Conservation (phyloP, 2,113 vertebrate species). For the Rhineura floridana region DNA sequence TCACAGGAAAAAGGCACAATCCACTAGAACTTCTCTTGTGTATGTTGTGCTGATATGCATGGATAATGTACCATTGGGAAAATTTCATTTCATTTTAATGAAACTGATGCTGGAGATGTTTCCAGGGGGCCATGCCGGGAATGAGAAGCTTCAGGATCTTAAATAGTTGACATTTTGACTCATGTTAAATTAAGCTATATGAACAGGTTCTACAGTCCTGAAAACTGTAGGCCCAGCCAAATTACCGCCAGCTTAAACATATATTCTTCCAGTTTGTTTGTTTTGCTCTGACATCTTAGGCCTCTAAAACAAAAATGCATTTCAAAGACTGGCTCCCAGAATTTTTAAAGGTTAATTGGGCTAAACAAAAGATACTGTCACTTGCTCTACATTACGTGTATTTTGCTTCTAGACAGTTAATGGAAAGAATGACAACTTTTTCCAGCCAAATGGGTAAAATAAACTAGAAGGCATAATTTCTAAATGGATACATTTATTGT, state of each 20-base stretch:
- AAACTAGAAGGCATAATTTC: constrained; percentile 23
- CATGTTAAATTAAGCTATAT: not conserved
- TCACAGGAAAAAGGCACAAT: not conserved
- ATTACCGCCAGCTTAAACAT: not conserved
- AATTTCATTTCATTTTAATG: not conserved
- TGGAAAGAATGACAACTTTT: not conserved
- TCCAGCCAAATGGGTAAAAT: not conserved
- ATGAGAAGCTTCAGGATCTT: not conserved
- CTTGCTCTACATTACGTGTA: constrained; percentile 19
- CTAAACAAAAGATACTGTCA: not conserved
- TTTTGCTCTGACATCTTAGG: not conserved
- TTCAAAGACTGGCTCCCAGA: constrained; percentile 17
- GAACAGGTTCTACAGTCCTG: not conserved
- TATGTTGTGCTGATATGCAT: not conserved
- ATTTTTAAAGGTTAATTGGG: not conserved
- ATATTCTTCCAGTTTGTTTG: not conserved
- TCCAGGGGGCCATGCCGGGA: not conserved
- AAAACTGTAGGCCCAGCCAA: not conserved
- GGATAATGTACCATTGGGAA: not conserved
- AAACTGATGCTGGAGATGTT: not conserved
- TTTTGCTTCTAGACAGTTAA: constrained; percentile 7
- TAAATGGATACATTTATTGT: constrained; percentile 8
- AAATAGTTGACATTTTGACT: not conserved
- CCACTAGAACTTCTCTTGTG: not conserved
- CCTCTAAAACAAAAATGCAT: not conserved